Base-by-base conservation (phyloP, 2,113 vertebrate genomes). In the Hypomesus transpacificus region DNA sequence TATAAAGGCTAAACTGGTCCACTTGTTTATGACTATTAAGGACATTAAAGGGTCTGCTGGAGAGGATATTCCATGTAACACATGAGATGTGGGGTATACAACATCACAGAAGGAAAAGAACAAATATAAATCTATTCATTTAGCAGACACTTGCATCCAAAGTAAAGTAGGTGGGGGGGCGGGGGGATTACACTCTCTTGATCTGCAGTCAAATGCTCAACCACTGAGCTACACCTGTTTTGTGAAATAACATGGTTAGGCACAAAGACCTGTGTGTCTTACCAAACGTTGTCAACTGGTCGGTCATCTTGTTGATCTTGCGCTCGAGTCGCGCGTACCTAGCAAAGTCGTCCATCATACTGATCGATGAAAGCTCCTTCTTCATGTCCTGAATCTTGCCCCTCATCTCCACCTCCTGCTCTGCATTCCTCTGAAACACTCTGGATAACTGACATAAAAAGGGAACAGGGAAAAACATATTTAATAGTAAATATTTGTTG, bases 341-440 rank as follows among this genome's bases (percentile, higher is more conserved):
- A 68, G 94, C 94, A 20, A 95, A 95, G 74, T 94, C 93, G 0
- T 94, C 93, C 94, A 94, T 94, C 92, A 95, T 94, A 70, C 92
- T 95, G 83, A 95, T 94, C 0, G 89, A 90, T 66, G 92, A 78
- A 1, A 95, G 92, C 68, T 95, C 93, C 70, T 94, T 93, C 82
- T 92, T 94, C 94, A 95, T 95, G 34, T 69, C 81, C 80, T 94
- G 92, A 83, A 94, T 93, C 82, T 93, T 92, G 0, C 89, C 79
- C 79, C 94, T 87, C 93, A 94, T 94, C 80, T 93, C 87, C 0
- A 88, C 86, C 71, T 95, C 93, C 67, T 93, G 92, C 73, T 93
- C 92, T 2, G 89, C 93, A 66, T 92, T 93, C 80, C 92, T 92
- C 81, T 94, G 92, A 34, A 94, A 75, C 65, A 94, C 75, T 50